These are phyloP conservation scores for Clarias pachynema DNA, from an alignment of 2,797 vertebrate genomes.

Conservation along the genomic window DNA sequence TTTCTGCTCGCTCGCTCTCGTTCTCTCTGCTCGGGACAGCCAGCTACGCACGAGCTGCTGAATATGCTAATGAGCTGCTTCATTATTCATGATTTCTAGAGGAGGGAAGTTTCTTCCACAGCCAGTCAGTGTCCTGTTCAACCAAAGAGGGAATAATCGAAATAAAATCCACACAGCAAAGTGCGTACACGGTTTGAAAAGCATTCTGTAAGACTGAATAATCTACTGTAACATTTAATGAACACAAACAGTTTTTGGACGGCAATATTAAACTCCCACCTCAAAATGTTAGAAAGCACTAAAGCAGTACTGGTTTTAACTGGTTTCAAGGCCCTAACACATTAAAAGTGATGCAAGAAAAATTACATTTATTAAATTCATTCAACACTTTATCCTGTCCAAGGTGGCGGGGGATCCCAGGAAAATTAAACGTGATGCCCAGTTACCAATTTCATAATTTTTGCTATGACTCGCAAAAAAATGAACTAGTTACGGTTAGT, in stretches of 20 bases:
- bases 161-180: background rate
- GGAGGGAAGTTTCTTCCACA: background rate
- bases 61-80: constrained; percentile 50
- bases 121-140: background rate
- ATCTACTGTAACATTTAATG: background rate
- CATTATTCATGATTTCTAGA: constrained; percentile 53
- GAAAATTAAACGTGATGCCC: too few species aligned
- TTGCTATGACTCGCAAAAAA: too few species aligned
- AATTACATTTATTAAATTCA: background rate
- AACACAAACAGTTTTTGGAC: background rate
- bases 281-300: background rate
- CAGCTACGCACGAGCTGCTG: constrained; percentile 25
- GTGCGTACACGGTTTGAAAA: background rate
- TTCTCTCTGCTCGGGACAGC: constrained; percentile 12
- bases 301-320: background rate
- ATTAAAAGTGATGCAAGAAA: background rate
- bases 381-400: background rate
- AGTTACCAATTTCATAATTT: too few species aligned
- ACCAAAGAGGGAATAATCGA: background rate
- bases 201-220: background rate
- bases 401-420: background rate
- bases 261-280: background rate
- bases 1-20: background rate
- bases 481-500: too few species aligned
- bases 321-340: background rate